Evolutionary conservation across 2,888 invertebrate species (phyloP).

Genomic region (Dryococelus australis): DNA sequence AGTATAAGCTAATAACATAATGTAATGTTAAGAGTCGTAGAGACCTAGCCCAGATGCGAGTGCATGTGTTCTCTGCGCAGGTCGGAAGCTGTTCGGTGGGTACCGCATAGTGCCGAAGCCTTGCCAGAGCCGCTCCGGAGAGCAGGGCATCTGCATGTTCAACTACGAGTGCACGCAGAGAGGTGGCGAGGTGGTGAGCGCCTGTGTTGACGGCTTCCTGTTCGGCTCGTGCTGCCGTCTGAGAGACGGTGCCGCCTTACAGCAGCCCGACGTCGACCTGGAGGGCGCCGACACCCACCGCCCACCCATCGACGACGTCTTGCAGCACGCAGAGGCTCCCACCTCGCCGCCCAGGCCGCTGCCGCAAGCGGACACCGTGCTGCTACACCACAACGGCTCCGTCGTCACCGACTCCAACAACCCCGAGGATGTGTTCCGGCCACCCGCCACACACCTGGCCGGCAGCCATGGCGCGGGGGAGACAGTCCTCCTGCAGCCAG

Average conservation of each 20-base stretch:
- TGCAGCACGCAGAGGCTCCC: background rate
- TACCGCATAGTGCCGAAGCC: constrained; percentile 85
- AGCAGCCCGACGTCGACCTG: constrained; percentile 35
- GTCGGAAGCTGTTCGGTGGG: constrained; percentile 81
- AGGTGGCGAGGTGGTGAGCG: constrained; percentile 84
- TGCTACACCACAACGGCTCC: constrained; percentile 66
- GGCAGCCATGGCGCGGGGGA: background rate
- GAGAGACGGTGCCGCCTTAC: constrained; percentile 55
- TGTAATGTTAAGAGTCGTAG: background rate
- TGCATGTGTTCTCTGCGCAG: constrained; percentile 51
- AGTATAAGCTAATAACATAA: no score
- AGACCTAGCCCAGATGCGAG: background rate
- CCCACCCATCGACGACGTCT: constrained; percentile 26
- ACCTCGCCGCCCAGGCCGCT: constrained; percentile 26
- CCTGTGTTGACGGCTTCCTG: constrained; percentile 92
- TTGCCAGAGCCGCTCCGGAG: constrained; percentile 77
- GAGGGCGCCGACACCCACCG: constrained; percentile 26
- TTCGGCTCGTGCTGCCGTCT: constrained; percentile 91
- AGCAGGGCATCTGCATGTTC: constrained; percentile 90
- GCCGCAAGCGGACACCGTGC: constrained; percentile 67
- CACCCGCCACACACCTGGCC: constrained; percentile 6
- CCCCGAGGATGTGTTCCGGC: constrained; percentile 56
- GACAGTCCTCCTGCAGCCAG: constrained; percentile 12
- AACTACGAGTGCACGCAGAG: constrained; percentile 86
- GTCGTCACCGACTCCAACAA: constrained; percentile 62